Conservation (phyloP, 2,888 invertebrate species). For the Cataglyphis altisquamis region DNA sequence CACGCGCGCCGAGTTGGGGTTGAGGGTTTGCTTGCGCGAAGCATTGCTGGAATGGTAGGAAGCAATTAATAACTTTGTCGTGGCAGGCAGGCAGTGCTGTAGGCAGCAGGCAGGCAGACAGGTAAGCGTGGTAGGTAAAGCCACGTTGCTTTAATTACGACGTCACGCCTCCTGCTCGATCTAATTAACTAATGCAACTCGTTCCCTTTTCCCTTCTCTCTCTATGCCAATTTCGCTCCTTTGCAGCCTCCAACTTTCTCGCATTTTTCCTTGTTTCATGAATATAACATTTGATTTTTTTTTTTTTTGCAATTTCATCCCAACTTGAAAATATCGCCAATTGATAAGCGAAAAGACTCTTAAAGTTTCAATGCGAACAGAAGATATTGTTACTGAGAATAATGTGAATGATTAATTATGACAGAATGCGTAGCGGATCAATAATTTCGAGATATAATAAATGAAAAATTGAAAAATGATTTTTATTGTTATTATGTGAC, state of each 20-base stretch:
- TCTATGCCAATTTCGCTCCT: constrained; percentile 15
- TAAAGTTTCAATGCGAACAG: constrained; percentile 8
- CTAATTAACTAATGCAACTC: constrained; percentile 83
- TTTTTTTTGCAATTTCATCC: constrained; percentile 35
- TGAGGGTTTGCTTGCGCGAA: constrained; percentile 75
- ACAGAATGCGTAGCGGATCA: constrained; percentile 1
- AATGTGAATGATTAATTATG: constrained; percentile 31
- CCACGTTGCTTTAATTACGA: constrained; percentile 85
- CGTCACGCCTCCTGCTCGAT: constrained; percentile 85
- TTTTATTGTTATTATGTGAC: constrained; percentile 13
- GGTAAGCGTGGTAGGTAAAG: constrained; percentile 71
- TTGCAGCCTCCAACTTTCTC: not conserved
- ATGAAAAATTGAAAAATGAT: constrained; percentile 6
- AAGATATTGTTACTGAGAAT: constrained; percentile 31
- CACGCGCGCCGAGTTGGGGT: constrained; percentile 60
- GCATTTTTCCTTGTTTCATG: constrained; percentile 13
- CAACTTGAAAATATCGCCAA: constrained; percentile 37
- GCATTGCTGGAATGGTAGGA: constrained; percentile 82
- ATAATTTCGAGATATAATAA: constrained; percentile 41
- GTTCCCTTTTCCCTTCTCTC: constrained; percentile 38
- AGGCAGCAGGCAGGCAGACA: constrained; percentile 60
- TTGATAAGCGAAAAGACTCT: constrained; percentile 17
- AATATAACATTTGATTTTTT: constrained; percentile 54
- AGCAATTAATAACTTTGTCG: constrained; percentile 86
- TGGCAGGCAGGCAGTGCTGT: constrained; percentile 77